Evolutionary conservation across 2,797 vertebrate genomes (phyloP).

Genomic region (Apodemus agrarius): DNA sequence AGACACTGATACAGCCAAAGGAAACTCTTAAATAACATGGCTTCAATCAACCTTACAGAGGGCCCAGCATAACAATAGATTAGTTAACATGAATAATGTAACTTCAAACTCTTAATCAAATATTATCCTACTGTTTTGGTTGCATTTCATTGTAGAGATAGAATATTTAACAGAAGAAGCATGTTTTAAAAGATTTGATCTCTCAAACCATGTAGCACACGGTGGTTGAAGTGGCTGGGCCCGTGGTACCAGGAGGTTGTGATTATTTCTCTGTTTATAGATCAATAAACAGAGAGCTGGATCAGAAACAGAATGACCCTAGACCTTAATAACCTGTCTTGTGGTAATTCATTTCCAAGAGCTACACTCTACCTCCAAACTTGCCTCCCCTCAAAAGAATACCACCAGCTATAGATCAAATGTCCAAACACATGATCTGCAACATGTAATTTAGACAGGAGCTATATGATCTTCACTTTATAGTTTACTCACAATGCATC

Average conservation of each 20-base stretch:
- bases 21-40: background rate
- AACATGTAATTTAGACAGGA: background rate
- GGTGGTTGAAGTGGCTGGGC: background rate
- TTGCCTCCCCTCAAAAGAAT: background rate
- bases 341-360: background rate
- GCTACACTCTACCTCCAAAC: background rate
- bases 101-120: background rate
- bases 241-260: background rate
- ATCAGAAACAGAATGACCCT: background rate
- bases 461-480: background rate
- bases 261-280: background rate
- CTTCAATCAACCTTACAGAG: background rate
- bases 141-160: background rate
- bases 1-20: background rate
- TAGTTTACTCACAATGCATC: background rate
- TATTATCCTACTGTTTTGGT: background rate
- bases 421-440: background rate
- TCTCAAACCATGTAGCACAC: background rate
- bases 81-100: constrained; percentile 39
- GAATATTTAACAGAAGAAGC: background rate
- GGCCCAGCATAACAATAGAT: background rate
- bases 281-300: background rate
- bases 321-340: background rate
- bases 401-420: background rate
- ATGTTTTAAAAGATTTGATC: background rate